Evolutionary conservation across 2,797 vertebrate genomes (phyloP), one percentile per base, ranked within the genome.

Genomic region (Australoheros facetus): DNA sequence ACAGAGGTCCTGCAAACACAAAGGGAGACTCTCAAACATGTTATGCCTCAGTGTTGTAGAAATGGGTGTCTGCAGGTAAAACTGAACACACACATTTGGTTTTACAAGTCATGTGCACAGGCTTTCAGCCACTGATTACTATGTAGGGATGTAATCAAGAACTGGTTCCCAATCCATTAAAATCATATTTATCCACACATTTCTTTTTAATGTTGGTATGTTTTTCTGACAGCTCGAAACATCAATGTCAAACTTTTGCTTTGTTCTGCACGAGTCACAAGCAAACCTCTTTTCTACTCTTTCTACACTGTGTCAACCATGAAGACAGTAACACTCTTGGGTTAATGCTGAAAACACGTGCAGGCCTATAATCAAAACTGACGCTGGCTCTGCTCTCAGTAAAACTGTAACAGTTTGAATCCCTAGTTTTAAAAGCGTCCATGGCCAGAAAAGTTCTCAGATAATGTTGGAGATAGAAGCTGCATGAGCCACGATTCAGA

Each of bases 1-100:
- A 39, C 81, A 55, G 51, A 75, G 19, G 55, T 21, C 69, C 86
- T 93, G 60, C 30, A 85, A 76, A 83, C 5, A 87, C 56, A 90
- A 4, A 78, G 62, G n/a, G 21, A 87, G 6, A 78, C 21, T 9
- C 54, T 74, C 42, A 83, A 19, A 64, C 42, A 76, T 9, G 23
- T n/a, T 51, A 10, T 69, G 42, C 62, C 19, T 7, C 42, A 51
- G 42, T 8, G 10, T 13, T 51, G 45, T 66, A 69, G 42, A 51
- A 69, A 69, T 51, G 45, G 11, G 17, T 19, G 26, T 51, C 64
- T 30, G 5, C 64, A n/a, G 17, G 45, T 30, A 3, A n/a, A 45
- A 30, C 45, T 69, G 45, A 51, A 66, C 23, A 66, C 39, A 26
- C 14, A 62, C 23, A 26, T 42, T 39, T 62, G 11, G 23, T 23